Percentiles rank a stretch among this genome's conserved stretches.
Conservation (phyloP, 2,888 invertebrate species). For the Nezara viridula region DNA sequence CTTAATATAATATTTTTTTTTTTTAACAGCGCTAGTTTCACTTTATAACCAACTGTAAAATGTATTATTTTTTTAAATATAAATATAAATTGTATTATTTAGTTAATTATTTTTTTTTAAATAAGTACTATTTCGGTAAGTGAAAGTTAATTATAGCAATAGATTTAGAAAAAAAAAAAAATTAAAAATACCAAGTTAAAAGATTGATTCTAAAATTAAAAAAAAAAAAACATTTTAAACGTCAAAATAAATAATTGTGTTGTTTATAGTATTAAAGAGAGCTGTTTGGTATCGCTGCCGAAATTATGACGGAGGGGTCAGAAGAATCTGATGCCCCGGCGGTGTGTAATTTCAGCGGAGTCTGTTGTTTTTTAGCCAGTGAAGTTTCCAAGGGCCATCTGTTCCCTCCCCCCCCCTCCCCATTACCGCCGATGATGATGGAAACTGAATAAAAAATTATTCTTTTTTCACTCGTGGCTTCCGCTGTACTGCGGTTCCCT, state of each 20-base stretch:
- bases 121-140: too few species aligned
- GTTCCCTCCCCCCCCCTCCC: background rate
- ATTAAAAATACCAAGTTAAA: too few species aligned
- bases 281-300: background rate
- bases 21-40: too few species aligned
- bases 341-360: slow-evolving; percentile 44
- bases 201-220: too few species aligned
- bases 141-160: too few species aligned
- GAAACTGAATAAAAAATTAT: slow-evolving; percentile 42
- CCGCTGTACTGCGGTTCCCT: background rate
- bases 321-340: slow-evolving; percentile 16
- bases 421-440: slow-evolving; percentile 41
- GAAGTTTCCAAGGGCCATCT: background rate
- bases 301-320: background rate
- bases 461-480: background rate
- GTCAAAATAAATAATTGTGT: background rate
- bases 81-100: too few species aligned
- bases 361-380: background rate
- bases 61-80: too few species aligned
- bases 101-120: too few species aligned
- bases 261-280: background rate
- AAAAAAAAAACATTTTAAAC: too few species aligned
- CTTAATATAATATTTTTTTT: too few species aligned
- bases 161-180: too few species aligned
- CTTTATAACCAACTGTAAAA: too few species aligned